Evolutionary conservation across 1,140 invertebrate species (phyloP).

Genomic region (Armadillidium nasatum): DNA sequence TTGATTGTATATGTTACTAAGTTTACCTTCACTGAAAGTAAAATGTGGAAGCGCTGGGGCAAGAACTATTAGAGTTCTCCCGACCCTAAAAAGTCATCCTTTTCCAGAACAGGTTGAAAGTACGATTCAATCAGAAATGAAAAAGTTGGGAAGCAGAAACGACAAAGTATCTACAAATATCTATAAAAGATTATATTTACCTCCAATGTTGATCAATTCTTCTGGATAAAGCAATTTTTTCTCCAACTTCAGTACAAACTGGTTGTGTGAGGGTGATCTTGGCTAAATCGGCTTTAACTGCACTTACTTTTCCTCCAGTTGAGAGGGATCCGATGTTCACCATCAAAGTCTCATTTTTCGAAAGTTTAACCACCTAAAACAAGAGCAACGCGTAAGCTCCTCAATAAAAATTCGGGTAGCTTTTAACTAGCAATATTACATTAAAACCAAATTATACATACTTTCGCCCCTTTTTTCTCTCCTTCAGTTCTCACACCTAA

Average conservation of each 20-base stretch:
- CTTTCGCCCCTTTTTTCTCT: constrained; percentile 97
- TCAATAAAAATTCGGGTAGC: no score
- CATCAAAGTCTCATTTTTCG: constrained; percentile 84
- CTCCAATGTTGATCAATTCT: constrained; percentile 99
- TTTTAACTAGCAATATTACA: no score
- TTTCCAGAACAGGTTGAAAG: no score
- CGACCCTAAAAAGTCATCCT: no score
- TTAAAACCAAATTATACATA: constrained; percentile 49
- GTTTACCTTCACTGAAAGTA: no score
- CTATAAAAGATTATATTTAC: constrained; percentile 58
- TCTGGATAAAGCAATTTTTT: constrained; percentile 96
- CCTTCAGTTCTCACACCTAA: constrained; percentile 97
- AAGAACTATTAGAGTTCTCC: no score
- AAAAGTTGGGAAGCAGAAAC: no score
- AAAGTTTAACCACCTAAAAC: constrained; percentile 72
- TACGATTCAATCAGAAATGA: no score
- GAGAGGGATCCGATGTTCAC: constrained; percentile 99
- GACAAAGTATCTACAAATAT: no score
- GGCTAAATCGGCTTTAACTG: constrained; percentile 94
- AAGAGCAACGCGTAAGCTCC: constrained; percentile 7
- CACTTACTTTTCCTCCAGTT: constrained; percentile 92
- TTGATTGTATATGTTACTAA: no score
- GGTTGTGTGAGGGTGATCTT: constrained; percentile 96
- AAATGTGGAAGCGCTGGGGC: no score
- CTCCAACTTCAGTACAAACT: constrained; percentile 96